A percentile compares a stretch with the other conserved stretches of the same genome.
Evolutionary conservation across 2,888 invertebrate species (phyloP).

Genomic region (Acleris cristana): DNA sequence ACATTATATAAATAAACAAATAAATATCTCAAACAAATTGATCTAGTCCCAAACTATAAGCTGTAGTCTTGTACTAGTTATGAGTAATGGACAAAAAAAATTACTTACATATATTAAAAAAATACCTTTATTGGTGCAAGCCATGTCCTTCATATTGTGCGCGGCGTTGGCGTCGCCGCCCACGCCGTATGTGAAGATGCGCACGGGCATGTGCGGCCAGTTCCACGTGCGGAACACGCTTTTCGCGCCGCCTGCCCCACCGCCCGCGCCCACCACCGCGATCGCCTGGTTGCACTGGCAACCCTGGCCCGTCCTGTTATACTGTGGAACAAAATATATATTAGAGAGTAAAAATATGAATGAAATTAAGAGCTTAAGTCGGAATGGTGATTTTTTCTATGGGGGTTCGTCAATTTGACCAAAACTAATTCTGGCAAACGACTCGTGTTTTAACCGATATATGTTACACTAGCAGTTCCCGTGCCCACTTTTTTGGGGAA

Average conservation of each 20-base stretch:
- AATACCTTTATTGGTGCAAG: constrained; percentile 97
- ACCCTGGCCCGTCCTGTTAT: constrained; percentile 92
- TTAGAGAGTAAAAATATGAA: background rate
- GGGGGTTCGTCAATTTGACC: no score
- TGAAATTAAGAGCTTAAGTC: background rate
- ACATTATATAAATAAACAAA: no score
- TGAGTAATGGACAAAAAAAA: no score
- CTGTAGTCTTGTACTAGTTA: no score
- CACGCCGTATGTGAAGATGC: constrained; percentile 98
- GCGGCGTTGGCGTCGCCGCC: constrained; percentile 96
- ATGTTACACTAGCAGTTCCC: no score
- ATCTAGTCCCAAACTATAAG: no score
- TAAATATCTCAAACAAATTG: no score
- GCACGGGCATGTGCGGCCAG: constrained; percentile 96
- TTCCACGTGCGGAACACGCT: constrained; percentile 90
- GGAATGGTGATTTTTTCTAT: no score
- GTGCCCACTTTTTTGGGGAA: no score
- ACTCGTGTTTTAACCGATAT: no score
- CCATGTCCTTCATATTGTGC: constrained; percentile 95
- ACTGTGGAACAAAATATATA: constrained; percentile 70
- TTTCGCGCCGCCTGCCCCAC: constrained; percentile 89
- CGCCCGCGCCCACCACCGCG: constrained; percentile 98
- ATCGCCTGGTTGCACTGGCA: constrained; percentile 99
- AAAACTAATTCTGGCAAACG: no score
- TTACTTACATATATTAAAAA: no score